Base-by-base conservation (phyloP, 2,888 invertebrate genomes). In the Scrobipalpa costella region DNA sequence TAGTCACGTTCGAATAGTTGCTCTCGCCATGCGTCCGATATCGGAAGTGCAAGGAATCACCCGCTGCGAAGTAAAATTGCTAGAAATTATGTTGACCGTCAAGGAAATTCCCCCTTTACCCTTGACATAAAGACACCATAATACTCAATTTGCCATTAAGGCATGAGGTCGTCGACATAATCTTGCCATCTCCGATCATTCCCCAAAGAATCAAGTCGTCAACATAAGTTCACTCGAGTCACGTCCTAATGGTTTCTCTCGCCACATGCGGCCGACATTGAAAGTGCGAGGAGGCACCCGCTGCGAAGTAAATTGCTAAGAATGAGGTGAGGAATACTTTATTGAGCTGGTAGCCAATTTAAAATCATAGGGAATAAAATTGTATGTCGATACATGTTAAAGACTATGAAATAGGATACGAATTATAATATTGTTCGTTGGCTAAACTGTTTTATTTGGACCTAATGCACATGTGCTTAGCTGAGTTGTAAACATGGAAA, bases 1-100 rank as follows among this genome's bases (percentile, higher is more conserved):
- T n/a, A n/a, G n/a, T n/a, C n/a, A n/a, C n/a, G n/a, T n/a, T n/a
- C n/a, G n/a, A n/a, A n/a, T n/a, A n/a, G n/a, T n/a, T n/a, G n/a
- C n/a, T n/a, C n/a, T n/a, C n/a, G n/a, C n/a, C n/a, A n/a, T n/a
- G n/a, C n/a, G n/a, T n/a, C n/a, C n/a, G n/a, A n/a, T n/a, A n/a
- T n/a, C n/a, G 57, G 38, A 58, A 58, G 40, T 58, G 57, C 17
- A 57, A 27, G 52, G 27, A 52, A 27, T 9, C 52, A 52, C 52
- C 52, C 17, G 52, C 52, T 52, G 52, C 27, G 52, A 52, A 17
- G 27, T 19, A n/a, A 52, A 19, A 52, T 52, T 27, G 27, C 27
- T 1, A 7, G 11, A 11, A 27, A 27, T 40, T n/a, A n/a, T n/a
- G n/a, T n/a, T n/a, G n/a, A n/a, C n/a, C n/a, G n/a, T n/a, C n/a